Percentiles rank a stretch among this genome's conserved stretches.
Conservation (phyloP, 1,140 invertebrate species). For the Neuroterus valhalla region DNA sequence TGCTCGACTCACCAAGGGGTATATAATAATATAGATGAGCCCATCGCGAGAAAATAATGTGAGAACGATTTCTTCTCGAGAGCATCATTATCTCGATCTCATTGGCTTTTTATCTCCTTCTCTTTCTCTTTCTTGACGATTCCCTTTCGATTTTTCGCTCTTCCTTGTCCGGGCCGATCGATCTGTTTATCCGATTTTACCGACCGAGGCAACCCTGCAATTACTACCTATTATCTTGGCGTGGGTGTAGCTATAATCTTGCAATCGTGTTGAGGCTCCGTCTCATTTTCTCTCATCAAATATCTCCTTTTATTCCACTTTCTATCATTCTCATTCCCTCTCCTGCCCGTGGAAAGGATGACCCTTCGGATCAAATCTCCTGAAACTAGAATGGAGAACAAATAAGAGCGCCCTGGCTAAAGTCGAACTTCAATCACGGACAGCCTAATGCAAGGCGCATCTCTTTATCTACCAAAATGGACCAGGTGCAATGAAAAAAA, state of each 20-base stretch:
- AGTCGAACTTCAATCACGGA: conserved; percentile 19
- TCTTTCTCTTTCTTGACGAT: conserved; percentile 12
- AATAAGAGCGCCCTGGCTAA: conserved; percentile 31
- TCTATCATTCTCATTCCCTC: not conserved
- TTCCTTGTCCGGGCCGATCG: conserved; percentile 37
- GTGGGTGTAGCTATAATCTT: conserved; percentile 52
- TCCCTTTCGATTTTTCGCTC: conserved; percentile 5
- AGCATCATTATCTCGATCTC: conserved; percentile 47
- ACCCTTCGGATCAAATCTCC: not conserved
- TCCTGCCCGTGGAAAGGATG: not conserved
- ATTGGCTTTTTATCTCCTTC: conserved; percentile 38
- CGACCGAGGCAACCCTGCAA: conserved; percentile 56
- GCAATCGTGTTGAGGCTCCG: conserved; percentile 34
- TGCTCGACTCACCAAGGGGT: conserved; percentile 32
- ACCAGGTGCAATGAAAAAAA: no score
- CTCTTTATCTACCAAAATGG: conserved; percentile 7
- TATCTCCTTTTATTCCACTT: no score
- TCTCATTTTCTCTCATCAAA: not conserved
- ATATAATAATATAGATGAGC: conserved; percentile 43
- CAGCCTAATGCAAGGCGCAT: conserved; percentile 35
- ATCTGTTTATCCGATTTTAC: conserved; percentile 49
- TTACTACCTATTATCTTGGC: conserved; percentile 65
- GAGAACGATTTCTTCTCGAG: conserved; percentile 59
- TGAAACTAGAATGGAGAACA: not conserved
- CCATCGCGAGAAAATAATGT: conserved; percentile 58